Percentiles rank a stretch among this genome's conserved stretches.
These are phyloP conservation scores for Trematomus loennbergii DNA, from an alignment of 2,113 vertebrate genomes.

Conservation along the genomic window DNA sequence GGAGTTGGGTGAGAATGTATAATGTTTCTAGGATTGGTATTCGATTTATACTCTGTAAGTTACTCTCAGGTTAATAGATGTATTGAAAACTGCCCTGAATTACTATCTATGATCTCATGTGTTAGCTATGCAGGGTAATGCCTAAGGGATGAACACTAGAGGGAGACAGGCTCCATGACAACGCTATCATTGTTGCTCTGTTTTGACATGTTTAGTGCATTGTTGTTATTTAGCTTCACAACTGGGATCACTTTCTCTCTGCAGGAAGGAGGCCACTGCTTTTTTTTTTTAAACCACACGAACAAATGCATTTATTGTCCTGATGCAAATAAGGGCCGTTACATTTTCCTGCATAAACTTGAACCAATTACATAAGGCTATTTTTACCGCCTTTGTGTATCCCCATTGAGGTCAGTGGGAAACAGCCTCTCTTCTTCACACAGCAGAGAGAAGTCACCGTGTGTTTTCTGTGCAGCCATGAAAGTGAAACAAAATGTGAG, in stretches of 20 bases:
- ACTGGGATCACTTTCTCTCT: background rate
- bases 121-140: conserved; percentile 5
- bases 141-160: conserved; percentile 58
- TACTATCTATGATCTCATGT: conserved; percentile 30
- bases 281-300: background rate
- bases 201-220: conserved; percentile 18
- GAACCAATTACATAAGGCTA: conserved; percentile 12
- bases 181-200: conserved; percentile 4
- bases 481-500: conserved; percentile 45
- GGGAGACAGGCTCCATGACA: conserved; percentile 58
- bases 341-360: conserved; percentile 4
- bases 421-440: conserved; percentile 12
- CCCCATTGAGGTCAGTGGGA: conserved; percentile 6
- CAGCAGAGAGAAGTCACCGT: background rate
- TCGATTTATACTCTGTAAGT: too few species aligned
- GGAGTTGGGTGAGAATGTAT: conserved; percentile 1
- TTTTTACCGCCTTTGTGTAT: conserved; percentile 15
- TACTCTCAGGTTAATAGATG: background rate
- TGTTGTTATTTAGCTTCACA: background rate
- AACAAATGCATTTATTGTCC: background rate
- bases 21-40: background rate
- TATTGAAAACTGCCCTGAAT: background rate
- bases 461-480: background rate
- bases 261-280: background rate
- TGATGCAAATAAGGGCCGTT: background rate